A percentile compares a stretch with the other conserved stretches of the same genome.
Evolutionary conservation across 1,140 invertebrate genomes (phyloP).

Genomic region (Drosophila arizonae): DNA sequence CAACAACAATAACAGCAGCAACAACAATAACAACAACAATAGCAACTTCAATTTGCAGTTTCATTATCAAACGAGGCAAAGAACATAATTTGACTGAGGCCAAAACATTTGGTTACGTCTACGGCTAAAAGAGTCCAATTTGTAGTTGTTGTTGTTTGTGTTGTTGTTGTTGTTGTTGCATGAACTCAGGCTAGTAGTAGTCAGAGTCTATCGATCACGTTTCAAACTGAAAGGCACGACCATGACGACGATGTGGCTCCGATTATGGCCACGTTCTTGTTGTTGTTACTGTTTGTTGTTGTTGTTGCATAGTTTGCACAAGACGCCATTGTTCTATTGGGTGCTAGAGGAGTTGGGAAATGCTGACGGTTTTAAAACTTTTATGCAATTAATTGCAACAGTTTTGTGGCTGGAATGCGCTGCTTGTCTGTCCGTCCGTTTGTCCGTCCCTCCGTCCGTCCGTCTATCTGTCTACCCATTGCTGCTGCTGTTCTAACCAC

Average conservation of each 20-base stretch:
- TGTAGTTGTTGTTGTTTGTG: constrained; percentile 51
- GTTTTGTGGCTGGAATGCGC: constrained; percentile 73
- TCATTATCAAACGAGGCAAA: constrained; percentile 80
- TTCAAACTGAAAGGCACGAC: constrained; percentile 74
- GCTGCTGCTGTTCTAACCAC: constrained; percentile 65
- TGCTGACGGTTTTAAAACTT: constrained; percentile 73
- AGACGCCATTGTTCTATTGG: constrained; percentile 58
- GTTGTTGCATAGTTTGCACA: constrained; percentile 36
- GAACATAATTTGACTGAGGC: constrained; percentile 78
- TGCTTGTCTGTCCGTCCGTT: constrained; percentile 23
- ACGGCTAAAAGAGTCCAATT: constrained; percentile 58
- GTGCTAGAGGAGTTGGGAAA: constrained; percentile 1
- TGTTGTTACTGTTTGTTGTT: background rate
- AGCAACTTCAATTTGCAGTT: constrained; percentile 68
- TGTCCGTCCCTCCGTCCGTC: background rate
- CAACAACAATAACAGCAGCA: constrained; percentile 5
- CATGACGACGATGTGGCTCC: constrained; percentile 46
- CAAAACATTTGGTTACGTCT: constrained; percentile 70
- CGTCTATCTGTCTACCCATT: constrained; percentile 1
- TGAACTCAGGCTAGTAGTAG: constrained; percentile 48
- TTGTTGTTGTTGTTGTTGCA: constrained; percentile 13
- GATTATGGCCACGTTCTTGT: constrained; percentile 45
- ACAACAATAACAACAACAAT: constrained; percentile 12
- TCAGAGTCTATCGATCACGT: constrained; percentile 82
- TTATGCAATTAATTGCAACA: constrained; percentile 79